Base-by-base conservation (phyloP, 2,888 invertebrate species). In the Diarsia mendica region DNA sequence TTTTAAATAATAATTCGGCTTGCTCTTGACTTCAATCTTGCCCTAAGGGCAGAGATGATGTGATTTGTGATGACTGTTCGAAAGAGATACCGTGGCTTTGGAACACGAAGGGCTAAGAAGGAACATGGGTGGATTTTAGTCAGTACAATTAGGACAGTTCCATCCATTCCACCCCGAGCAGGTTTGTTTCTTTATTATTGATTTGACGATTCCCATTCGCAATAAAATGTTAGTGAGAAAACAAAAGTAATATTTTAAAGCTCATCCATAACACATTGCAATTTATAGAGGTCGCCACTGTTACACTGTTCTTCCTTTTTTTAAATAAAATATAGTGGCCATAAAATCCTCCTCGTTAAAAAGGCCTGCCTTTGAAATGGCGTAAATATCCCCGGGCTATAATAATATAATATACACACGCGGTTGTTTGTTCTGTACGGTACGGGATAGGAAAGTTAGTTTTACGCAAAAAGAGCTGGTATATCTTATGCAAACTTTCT, bases 371-470 rank as follows among this genome's bases (percentile, higher is more conserved):
- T 63, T 55, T 53, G n/a, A 69, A 55, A 68, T n/a, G 15, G 46
- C 20, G 23, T 74, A 55, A 53, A 75, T n/a, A 63, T 49, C 18
- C 60, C 18, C 2, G 11, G 33, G 33, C 33, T 39, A 63, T n/a
- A n/a, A n/a, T n/a, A n/a, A n/a, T 53, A 28, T 13, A 28, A 20
- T 5, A 20, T 5, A 28, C 3, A 67, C 5, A 44, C 11, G 13
- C 51, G 8, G 5, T 46, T 67, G 13, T 15, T 46, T 33, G 2
- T 46, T 28, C 15, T 51, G 39, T 39, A 39, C 39, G 8, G 39
- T 39, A 20, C 5, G 9, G n/a, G 23, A 46, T 72, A 71, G n/a
- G 11, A 15, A 60, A 39, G 33, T 20, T 13, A 13, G 20, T 10
- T 70, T 39, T 39, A 51, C 3, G 48, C 1, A 5, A 44, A 48